These are phyloP conservation scores for Rhorus exstirpatorius DNA, from an alignment of 2,888 invertebrate species.

Conservation along the genomic window DNA sequence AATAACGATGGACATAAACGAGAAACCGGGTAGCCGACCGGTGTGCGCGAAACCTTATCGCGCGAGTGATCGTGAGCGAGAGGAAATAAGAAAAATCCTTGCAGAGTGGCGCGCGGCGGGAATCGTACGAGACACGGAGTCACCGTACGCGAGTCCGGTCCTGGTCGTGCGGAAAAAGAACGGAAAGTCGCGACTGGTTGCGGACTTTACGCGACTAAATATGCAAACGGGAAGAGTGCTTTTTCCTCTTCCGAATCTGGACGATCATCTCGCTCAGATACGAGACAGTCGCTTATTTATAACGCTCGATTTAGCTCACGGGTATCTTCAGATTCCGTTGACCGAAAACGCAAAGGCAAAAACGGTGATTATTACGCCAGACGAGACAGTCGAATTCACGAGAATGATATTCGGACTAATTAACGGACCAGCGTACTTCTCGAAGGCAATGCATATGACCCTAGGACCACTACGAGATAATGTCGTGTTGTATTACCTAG, in stretches of 20 bases:
- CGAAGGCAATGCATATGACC: background rate
- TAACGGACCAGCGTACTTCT: slow-evolving; percentile 53
- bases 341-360: slow-evolving; percentile 29
- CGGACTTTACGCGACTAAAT: slow-evolving; percentile 53
- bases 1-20: slow-evolving; percentile 22
- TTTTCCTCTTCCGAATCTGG: too few species aligned
- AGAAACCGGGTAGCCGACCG: slow-evolving; percentile 10
- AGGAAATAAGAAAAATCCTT: slow-evolving; percentile 46
- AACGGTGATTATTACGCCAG: slow-evolving; percentile 67
- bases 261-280: too few species aligned
- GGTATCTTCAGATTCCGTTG: slow-evolving; percentile 44
- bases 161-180: slow-evolving; percentile 59
- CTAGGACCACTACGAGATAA: slow-evolving; percentile 15
- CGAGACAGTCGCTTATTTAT: slow-evolving; percentile 13
- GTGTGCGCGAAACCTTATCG: slow-evolving; percentile 40
- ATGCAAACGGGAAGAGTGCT: slow-evolving; percentile 7
- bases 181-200: slow-evolving; percentile 53
- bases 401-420: slow-evolving; percentile 46
- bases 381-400: slow-evolving; percentile 31
- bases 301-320: slow-evolving; percentile 39
- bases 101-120: slow-evolving; percentile 44
- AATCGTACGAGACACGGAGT: slow-evolving; percentile 42
- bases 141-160: slow-evolving; percentile 64
- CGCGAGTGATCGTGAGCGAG: slow-evolving; percentile 11
- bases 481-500: background rate